phyloP scores from a whole-genome alignment of 1,140 invertebrate genomes.

The Berghia stephanieae region DNA sequence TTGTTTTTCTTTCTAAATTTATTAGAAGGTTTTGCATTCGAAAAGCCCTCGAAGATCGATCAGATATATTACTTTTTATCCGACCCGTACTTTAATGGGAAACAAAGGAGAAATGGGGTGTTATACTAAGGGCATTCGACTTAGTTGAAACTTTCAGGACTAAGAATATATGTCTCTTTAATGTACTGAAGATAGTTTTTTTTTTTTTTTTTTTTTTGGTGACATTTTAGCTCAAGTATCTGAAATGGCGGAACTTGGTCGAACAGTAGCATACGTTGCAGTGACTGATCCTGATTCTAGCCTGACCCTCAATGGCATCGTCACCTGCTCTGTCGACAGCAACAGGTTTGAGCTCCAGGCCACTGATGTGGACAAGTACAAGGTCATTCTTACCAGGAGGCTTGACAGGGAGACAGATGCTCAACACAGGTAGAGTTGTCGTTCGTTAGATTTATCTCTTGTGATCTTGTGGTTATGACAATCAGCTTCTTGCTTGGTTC shows the following conservation, averaged over 20 bases:
- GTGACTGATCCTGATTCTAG: constrained; percentile 54
- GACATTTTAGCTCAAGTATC: constrained; percentile 46
- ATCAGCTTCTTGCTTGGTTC: too few relatives aligned
- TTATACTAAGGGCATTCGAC: constrained; percentile 38
- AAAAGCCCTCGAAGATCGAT: not conserved
- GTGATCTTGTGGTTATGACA: too few relatives aligned
- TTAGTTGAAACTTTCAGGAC: constrained; percentile 10
- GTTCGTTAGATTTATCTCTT: too few relatives aligned
- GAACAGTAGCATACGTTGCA: constrained; percentile 53
- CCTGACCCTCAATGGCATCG: constrained; percentile 48
- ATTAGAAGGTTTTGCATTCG: too few relatives aligned
- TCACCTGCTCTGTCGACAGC: constrained; percentile 43
- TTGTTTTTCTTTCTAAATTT: too few relatives aligned
- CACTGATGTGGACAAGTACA: constrained; percentile 49
- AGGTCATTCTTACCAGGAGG: constrained; percentile 46
- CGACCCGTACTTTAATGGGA: not conserved
- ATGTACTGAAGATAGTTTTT: too few relatives aligned
- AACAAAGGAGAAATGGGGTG: constrained; percentile 41
- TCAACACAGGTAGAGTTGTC: constrained; percentile 11
- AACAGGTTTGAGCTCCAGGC: constrained; percentile 45
- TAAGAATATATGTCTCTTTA: too few relatives aligned
- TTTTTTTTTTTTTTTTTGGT: too few relatives aligned
- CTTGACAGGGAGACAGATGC: constrained; percentile 43
- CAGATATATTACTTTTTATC: not conserved
- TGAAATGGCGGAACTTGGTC: constrained; percentile 52